Evolutionary conservation across 1,140 invertebrate genomes (phyloP).

Genomic region (Drosophila athabasca): DNA sequence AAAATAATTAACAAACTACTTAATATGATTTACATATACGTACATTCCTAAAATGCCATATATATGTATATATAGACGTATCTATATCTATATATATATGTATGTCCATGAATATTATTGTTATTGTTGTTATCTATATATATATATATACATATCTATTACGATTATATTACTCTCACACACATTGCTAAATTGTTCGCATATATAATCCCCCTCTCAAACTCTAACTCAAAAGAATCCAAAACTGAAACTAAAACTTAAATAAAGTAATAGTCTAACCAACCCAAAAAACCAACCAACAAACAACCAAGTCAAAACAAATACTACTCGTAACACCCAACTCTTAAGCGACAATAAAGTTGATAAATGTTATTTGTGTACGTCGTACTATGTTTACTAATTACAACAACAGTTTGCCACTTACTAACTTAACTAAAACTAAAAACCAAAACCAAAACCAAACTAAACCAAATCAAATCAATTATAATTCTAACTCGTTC

Average conservation of each 20-base stretch:
- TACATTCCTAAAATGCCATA: conserved; percentile 66
- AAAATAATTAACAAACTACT: conserved; percentile 80
- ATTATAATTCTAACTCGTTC: conserved; percentile 57
- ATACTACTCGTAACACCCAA: conserved; percentile 7
- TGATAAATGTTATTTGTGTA: conserved; percentile 82
- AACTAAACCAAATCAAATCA: conserved; percentile 61
- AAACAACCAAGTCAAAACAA: conserved; percentile 56
- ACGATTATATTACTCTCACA: conserved; percentile 81
- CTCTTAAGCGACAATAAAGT: conserved; percentile 70
- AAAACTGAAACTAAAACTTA: conserved; percentile 62
- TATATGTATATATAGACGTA: conserved; percentile 70
- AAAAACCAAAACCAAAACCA: conserved; percentile 35
- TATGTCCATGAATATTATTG: conserved; percentile 82
- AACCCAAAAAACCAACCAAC: conserved; percentile 30
- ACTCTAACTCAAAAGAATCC: conserved; percentile 32
- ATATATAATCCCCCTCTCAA: conserved; percentile 73
- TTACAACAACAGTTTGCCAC: conserved; percentile 70
- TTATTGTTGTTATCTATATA: conserved; percentile 82
- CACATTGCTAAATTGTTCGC: conserved; percentile 82
- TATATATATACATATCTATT: conserved; percentile 68
- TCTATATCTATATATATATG: conserved; percentile 68
- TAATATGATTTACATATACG: conserved; percentile 82
- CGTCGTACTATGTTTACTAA: conserved; percentile 81
- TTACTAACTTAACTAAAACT: conserved; percentile 54
- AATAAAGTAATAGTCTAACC: conserved; percentile 80